Base-by-base conservation (phyloP, 1,140 invertebrate genomes). In the Zaprionus africanus region DNA sequence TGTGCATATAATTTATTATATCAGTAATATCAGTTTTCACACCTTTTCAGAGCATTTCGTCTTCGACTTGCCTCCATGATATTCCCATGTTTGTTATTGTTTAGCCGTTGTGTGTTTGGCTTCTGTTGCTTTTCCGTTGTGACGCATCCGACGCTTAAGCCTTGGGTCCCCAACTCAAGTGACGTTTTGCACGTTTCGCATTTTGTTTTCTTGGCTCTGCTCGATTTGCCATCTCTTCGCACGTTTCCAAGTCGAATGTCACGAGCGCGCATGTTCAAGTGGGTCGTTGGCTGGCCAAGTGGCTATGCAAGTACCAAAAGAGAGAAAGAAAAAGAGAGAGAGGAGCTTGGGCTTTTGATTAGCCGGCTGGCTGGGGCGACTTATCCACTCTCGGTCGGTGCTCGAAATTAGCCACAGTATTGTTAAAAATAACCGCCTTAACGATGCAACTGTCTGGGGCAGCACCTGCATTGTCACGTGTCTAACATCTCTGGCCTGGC, bases 221-320 rank as follows among this genome's bases (percentile, higher is more conserved):
- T 81, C 84, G 56, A 84, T 88, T 90, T 88, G 41, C 85, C 78
- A 68, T 78, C 56, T 73, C 80, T 78, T 88, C 78, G 84, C 84
- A 88, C 84, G 84, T 88, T 81, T 79, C 62, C 84, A 68, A 76
- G 78, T 65, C 81, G 85, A 88, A 88, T 88, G 84, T 90, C 85
- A 90, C 84, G 84, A 90, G 84, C 85, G 81, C 60, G 85, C 85
- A 84, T 90, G 85, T 80, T 90, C 81, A 88, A 88, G 84, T 84
- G 85, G 81, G 84, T 87, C 79, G 76, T 49, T 68, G 63, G 58
- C 13, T 36, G 49, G 49, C 31, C 62, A 34, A 46, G 73, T 51
- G 41, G n/a, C 54, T 53, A 15, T 28, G 17, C 26, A 17, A 15
- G 19, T 22, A 26, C n/a, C 2, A n/a, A 17, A 5, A 38, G 36